Percentiles rank a stretch among this genome's conserved stretches.
Conservation (phyloP, 2,888 invertebrate species). For the Cryptops parisi region DNA sequence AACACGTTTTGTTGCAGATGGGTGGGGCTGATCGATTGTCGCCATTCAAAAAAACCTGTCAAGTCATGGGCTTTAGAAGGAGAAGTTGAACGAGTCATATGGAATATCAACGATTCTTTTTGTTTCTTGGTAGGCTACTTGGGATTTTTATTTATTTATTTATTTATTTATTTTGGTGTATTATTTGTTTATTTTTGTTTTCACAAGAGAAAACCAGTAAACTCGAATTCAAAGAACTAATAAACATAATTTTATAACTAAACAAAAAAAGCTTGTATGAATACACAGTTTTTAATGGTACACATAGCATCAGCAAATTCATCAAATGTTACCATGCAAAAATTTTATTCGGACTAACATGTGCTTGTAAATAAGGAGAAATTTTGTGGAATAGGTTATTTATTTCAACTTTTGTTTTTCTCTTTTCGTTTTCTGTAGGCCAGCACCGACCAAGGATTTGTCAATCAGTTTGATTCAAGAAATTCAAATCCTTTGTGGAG, state of each 20-base stretch:
- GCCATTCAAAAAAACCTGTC: conserved; percentile 39
- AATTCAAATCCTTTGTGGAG: conserved; percentile 51
- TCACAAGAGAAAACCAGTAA: no score
- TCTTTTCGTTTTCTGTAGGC: no score
- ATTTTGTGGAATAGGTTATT: no score
- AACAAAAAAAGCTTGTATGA: no score
- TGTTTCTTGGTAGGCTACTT: conserved; percentile 61
- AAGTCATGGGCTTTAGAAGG: conserved; percentile 57
- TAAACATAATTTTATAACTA: no score
- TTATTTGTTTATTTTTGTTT: conserved; percentile 7
- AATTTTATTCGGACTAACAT: no score
- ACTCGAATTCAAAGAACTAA: no score
- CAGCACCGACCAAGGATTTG: conserved; percentile 42
- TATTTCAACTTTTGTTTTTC: no score
- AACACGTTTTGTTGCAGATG: conserved; percentile 33
- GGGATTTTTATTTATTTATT: conserved; percentile 20
- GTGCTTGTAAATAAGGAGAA: no score
- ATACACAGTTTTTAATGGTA: no score
- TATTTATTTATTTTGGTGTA: not conserved
- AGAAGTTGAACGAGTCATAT: conserved; percentile 72
- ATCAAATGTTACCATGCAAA: no score
- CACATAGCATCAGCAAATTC: no score
- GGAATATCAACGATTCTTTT: conserved; percentile 67
- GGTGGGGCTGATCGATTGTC: conserved; percentile 68
- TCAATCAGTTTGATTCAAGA: conserved; percentile 60